Evolutionary conservation across 2,888 invertebrate genomes (phyloP).

Genomic region (Elmis aenea): DNA sequence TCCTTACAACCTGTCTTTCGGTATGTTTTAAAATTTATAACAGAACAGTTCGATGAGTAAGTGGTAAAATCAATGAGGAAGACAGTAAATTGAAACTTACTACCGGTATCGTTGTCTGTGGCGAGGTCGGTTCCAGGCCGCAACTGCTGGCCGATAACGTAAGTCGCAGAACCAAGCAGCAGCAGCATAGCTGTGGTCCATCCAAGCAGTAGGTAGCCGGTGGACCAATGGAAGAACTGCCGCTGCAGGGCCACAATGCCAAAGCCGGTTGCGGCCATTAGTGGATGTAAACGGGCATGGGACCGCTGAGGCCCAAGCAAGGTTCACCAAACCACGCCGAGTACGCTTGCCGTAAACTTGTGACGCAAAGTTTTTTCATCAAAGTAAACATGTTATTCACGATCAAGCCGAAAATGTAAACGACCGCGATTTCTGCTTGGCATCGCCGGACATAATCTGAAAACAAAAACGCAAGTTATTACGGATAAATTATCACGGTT

Average conservation of each 20-base stretch:
- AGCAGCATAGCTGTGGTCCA: conserved; percentile 25
- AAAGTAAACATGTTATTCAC: conserved; percentile 30
- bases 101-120: conserved; percentile 22
- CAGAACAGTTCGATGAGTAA: too few relatives aligned
- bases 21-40: too few relatives aligned
- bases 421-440: conserved; percentile 8
- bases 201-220: conserved; percentile 14
- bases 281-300: conserved; percentile 26
- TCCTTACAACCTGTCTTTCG: too few relatives aligned
- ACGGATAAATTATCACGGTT: too few relatives aligned
- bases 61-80: too few relatives aligned
- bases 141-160: conserved; percentile 19
- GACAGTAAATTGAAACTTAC: conserved; percentile 20
- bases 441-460: conserved; percentile 20
- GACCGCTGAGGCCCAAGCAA: conserved; percentile 25
- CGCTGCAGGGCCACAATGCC: conserved; percentile 32
- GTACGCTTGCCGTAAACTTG: conserved; percentile 25
- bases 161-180: conserved; percentile 17
- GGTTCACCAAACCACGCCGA: conserved; percentile 21
- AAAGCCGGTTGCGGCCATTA: conserved; percentile 38
- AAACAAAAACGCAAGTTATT: conserved; percentile 13
- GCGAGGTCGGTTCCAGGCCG: conserved; percentile 17
- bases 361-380: conserved; percentile 24
- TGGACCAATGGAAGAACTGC: conserved; percentile 29
- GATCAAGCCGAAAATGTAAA: conserved; percentile 9